Evolutionary conservation across 2,113 vertebrate genomes (phyloP).

Genomic region (Seriola quinqueradiata): DNA sequence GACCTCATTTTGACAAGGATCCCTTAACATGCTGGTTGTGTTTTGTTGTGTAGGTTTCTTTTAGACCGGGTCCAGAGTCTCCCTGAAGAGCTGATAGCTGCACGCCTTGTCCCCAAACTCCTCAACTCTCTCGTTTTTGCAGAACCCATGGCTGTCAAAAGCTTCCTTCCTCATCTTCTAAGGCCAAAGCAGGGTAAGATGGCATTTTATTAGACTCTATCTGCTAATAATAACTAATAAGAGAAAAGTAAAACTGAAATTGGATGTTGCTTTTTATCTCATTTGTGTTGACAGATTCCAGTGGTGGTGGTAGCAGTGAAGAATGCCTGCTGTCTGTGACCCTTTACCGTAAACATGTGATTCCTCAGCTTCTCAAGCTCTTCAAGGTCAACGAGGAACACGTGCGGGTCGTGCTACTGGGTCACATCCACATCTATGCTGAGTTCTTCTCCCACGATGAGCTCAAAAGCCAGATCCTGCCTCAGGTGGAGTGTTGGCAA

Average conservation of each 20-base stretch:
- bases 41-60: constrained; percentile 88
- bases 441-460: constrained; percentile 92
- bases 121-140: constrained; percentile 96
- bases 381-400: constrained; percentile 96
- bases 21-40: not conserved
- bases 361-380: constrained; percentile 92
- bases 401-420: constrained; percentile 91
- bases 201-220: not conserved
- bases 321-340: constrained; percentile 90
- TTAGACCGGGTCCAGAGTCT: constrained; percentile 92
- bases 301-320: constrained; percentile 76
- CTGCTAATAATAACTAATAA: not conserved
- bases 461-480: constrained; percentile 92
- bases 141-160: constrained; percentile 96
- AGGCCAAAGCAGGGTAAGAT: constrained; percentile 91
- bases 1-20: not conserved
- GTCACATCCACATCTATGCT: constrained; percentile 92
- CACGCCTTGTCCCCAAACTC: constrained; percentile 92
- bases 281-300: constrained; percentile 79
- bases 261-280: not conserved
- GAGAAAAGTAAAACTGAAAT: not conserved
- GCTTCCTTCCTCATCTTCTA: constrained; percentile 96
- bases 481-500: constrained; percentile 87
- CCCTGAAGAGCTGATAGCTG: constrained; percentile 92
- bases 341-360: constrained; percentile 90